Evolutionary conservation across 1,140 invertebrate species (phyloP), one percentile per base, ranked within the genome.

Genomic region (Helicoverpa zea): DNA sequence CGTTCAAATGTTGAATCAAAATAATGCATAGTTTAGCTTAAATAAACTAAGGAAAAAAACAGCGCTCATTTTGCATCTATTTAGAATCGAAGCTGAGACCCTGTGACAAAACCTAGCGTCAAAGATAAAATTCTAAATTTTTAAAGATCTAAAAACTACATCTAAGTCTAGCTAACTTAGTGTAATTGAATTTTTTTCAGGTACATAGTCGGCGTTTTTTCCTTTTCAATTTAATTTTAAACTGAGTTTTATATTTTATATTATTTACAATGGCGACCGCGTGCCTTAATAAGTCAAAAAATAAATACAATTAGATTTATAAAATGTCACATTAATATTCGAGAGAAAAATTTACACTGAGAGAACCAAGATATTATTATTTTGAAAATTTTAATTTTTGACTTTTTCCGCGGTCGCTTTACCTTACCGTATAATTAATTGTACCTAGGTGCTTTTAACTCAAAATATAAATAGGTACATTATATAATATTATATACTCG

Each of bases 101-200:
- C 92, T 94, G 93, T 94, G 87, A 90, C 84, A 90, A 90, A 94
- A 92, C 89, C 91, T 94, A 94, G 91, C 92, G 88, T 88, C 91
- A 77, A 89, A 91, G 87, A 92, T 94, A 94, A 88, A 91, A 90
- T 90, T 89, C 90, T 94, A 94, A 90, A 92, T 86, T 91, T 91
- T 89, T 89, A 90, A 82, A 85, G 84, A 89, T 84, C 88, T 92
- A 92, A 91, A 35, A 83, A 85, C 88, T 94, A 94, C 89, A 84
- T 84, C 91, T 94, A 93, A 92, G 90, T 87, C 84, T 87, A 87
- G 52, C 68, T 82, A 92, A 87, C 89, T 94, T 92, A 94, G 89
- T 93, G 89, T 93, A 94, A 94, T 94, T 94, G 91, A 94, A 93
- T 85, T 89, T 86, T 35, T 77, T 87, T 94, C 93, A 94, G 93